A percentile compares a stretch with the other conserved stretches of the same genome.
Conservation (phyloP, 2,113 vertebrate species). For the Cryptotis parvus region DNA sequence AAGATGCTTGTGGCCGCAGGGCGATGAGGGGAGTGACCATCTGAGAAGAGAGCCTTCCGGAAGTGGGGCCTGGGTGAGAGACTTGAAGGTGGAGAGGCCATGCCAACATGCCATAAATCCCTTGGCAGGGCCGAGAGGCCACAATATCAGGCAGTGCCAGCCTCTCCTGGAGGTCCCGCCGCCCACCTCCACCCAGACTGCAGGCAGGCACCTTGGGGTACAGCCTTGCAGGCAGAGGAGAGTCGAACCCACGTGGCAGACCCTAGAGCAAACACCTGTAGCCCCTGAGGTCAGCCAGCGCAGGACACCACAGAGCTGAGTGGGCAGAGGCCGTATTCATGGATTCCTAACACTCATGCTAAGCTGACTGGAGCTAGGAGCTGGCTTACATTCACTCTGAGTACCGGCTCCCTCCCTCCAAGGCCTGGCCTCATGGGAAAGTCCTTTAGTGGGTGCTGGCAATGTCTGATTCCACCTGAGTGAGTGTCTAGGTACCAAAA, state of each 20-base stretch:
- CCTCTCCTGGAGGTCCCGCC: too few species aligned
- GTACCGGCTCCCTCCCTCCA: not conserved
- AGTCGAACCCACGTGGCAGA: fast-evolving
- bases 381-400: not conserved
- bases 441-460: not conserved
- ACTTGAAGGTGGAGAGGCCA: not conserved
- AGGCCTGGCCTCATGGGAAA: not conserved
- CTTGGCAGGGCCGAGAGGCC: too few species aligned
- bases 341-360: not conserved
- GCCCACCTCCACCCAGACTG: not conserved
- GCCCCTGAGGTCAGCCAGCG: not conserved
- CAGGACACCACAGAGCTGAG: not conserved
- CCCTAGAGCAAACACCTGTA: not conserved
- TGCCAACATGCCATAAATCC: too few species aligned
- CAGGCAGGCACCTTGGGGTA: too few species aligned
- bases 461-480: not conserved
- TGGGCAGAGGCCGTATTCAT: not conserved
- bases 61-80: not conserved
- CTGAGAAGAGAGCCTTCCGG: not conserved
- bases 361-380: not conserved
- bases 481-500: not conserved
- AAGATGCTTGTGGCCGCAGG: not conserved
- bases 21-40: not conserved
- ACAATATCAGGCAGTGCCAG: too few species aligned
- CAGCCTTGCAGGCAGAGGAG: not conserved